These are phyloP conservation scores for Pristionchus maxplancki DNA, from an alignment of 2,888 invertebrate genomes.

Conservation along the genomic window DNA sequence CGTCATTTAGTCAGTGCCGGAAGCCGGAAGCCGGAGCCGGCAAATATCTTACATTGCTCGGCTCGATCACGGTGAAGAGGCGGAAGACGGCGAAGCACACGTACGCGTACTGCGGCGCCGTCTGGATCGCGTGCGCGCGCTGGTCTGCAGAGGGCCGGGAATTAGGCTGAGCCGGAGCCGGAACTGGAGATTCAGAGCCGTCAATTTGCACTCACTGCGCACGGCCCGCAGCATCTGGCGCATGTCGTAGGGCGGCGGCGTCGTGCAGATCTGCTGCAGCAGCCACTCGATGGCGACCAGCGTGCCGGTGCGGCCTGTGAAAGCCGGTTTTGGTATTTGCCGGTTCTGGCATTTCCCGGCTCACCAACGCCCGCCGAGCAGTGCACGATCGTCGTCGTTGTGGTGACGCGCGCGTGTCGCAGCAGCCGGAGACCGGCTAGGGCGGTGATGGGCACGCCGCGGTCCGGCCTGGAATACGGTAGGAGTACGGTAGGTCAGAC, in stretches of 20 bases:
- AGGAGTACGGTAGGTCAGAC: background rate
- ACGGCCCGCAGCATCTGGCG: background rate
- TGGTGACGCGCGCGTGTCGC: background rate
- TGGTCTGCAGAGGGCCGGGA: background rate
- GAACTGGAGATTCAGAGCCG: background rate
- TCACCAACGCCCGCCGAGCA: conserved; percentile 34
- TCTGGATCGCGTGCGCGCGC: conserved; percentile 31
- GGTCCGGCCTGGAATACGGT: conserved; percentile 26
- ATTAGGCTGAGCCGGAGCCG: background rate
- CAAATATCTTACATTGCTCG: background rate
- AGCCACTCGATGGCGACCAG: conserved; percentile 25
- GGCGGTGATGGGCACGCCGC: background rate
- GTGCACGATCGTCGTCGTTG: background rate
- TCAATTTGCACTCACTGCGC: background rate
- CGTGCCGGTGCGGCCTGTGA: conserved; percentile 5
- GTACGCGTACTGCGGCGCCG: conserved; percentile 43
- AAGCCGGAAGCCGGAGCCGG: background rate
- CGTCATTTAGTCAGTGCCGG: background rate
- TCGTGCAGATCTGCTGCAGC: conserved; percentile 1
- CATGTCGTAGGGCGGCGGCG: background rate
- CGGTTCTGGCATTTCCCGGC: background rate
- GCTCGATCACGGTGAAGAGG: background rate
- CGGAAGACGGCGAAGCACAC: conserved; percentile 13
- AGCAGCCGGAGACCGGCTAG: background rate
- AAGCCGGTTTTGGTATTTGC: background rate